Evolutionary conservation across 2,113 vertebrate genomes (phyloP), one percentile per base, ranked within the genome.

Genomic region (Esox niger): DNA sequence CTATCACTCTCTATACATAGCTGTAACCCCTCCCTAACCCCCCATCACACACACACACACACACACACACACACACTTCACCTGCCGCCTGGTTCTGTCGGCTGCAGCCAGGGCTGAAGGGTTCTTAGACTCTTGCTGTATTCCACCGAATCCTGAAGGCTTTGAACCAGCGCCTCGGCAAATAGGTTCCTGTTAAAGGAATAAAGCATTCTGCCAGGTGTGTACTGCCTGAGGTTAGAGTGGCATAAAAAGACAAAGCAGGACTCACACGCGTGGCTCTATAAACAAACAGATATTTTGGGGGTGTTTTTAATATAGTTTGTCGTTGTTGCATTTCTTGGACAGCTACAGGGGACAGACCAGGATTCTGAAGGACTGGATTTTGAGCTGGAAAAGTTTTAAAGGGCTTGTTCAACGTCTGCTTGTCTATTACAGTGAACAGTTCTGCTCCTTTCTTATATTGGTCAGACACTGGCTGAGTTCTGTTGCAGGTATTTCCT

Each of bases 121-220:
- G 81, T 73, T 66, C 87, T 38, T 27, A 38, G 9, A 7, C 23
- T 27, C 32, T 13, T 70, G 75, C 9, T 73, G 85, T 79, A 64
- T 84, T 80, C 81, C 77, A 59, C 74, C 71, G 69, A 75, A 82
- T 85, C 70, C 66, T 49, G 13, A 71, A 73, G 76, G 80, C 89
- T 91, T 89, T 92, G 87, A 89, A 87, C 85, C 79, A n/a, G 27
- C 80, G 83, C 80, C 84, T 88, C 86, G 87, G 79, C 83, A 72
- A 87, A 87, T 17, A 15, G 71, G 62, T 64, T 77, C 70, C 64
- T 78, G 78, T 84, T 88, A 89, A 91, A 88, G 83, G 84, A 85
- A 85, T 83, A 84, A 84, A 80, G 86, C 84, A 89, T 87, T 87
- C 89, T 84, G 74, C 87, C 86, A 81, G 84, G 87, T 88, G 84